Percentiles rank a stretch among this genome's conserved stretches.
phyloP scores from a whole-genome alignment of 2,113 vertebrate genomes.

The Aphelocoma coerulescens region DNA sequence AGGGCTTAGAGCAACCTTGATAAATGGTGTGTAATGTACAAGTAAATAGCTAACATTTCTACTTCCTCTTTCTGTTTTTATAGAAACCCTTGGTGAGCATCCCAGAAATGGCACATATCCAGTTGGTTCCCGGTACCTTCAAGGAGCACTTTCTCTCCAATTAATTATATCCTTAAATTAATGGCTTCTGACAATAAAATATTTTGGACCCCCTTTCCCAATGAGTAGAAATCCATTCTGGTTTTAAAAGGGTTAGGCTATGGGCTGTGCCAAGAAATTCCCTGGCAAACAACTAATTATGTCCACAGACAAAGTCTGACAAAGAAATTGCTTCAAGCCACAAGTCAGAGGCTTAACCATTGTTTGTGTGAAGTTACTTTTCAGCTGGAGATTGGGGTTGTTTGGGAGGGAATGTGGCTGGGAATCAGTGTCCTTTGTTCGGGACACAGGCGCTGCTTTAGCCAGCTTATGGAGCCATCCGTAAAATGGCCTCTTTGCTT shows the following conservation, averaged over 20 bases:
- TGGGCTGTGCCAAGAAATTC: not conserved
- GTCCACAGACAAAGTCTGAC: constrained; percentile 14
- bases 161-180: not conserved
- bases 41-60: not conserved
- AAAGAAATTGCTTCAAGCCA: constrained; percentile 36
- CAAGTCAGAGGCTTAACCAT: constrained; percentile 47
- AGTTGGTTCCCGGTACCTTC: not conserved
- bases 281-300: not conserved
- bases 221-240: not conserved
- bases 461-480: constrained; percentile 21
- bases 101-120: not conserved
- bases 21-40: not conserved
- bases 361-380: constrained; percentile 16
- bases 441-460: not conserved
- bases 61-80: not conserved
- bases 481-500: constrained; percentile 44
- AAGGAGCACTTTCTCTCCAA: not conserved
- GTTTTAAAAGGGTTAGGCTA: not conserved
- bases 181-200: not conserved
- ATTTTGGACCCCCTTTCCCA: not conserved
- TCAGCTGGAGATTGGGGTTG: not conserved
- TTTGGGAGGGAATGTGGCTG: constrained; percentile 20
- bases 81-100: not conserved
- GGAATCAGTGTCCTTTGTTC: constrained; percentile 36
- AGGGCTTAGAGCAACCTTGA: not conserved